Evolutionary conservation across 2,797 vertebrate genomes (phyloP), one percentile per base, ranked within the genome.

Genomic region (Protosalanx chinensis): DNA sequence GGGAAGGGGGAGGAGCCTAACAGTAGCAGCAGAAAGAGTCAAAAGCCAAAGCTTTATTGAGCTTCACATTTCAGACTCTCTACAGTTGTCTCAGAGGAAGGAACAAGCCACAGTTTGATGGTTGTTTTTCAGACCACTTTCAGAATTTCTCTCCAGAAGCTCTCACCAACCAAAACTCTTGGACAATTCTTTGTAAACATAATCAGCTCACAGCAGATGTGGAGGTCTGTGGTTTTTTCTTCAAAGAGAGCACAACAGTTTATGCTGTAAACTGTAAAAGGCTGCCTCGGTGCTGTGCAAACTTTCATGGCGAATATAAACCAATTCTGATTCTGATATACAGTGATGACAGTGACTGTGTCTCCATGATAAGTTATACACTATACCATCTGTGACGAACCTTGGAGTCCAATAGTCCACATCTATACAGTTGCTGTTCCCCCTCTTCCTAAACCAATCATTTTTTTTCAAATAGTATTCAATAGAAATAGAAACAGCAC

Each of bases 11-110:
- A 72, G 27, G 23, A 51, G 33, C 27, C 30, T 58, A 68, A 68
- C 32, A 58, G 49, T 32, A 58, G 59, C 51, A 20, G 3, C 16
- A 64, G 60, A 37, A n/a, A 41, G 33, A 51, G 41, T 18, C 6
- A 67, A 67, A 73, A 30, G 20, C 7, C 61, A 62, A 51, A 65
- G 61, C 63, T 60, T 6, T 12, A 13, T 51, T 71, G 60, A 78
- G 29, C 49, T 72, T 75, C 12, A 67, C 13, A 53, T 3, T 62
- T 57, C 53, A 68, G 71, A 71, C 18, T 49, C 20, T 65, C 32
- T 16, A 58, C 51, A 56, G 51, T 56, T 5, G 18, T n/a, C 18
- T n/a, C 51, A 1, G 15, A 56, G 18, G 49, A 51, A 13, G 12
- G 18, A 56, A 56, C 18, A 16, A 56, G 15, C 18, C 18, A 16